Conservation (phyloP, 2,113 vertebrate species). For the Apteryx owenii region DNA sequence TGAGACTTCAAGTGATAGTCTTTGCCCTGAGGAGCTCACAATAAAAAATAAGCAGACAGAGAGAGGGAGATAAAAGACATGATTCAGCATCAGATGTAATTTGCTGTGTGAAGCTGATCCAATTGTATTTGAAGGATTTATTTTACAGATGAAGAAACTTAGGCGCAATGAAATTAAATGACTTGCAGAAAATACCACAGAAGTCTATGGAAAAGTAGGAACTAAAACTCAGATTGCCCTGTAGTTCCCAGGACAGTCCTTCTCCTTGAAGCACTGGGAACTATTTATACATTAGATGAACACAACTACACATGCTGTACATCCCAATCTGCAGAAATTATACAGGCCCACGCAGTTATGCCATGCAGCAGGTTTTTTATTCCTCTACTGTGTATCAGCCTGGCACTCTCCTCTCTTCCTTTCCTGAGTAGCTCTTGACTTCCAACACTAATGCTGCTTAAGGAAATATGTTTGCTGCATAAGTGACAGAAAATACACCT, state of each 20-base stretch:
- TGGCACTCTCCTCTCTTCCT: not conserved
- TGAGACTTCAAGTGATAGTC: slow-evolving; percentile 41
- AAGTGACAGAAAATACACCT: not conserved
- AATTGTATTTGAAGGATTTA: slow-evolving; percentile 67
- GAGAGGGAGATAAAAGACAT: slow-evolving; percentile 64
- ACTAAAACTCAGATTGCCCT: not conserved
- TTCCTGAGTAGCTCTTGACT: not conserved
- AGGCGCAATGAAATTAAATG: slow-evolving; percentile 32
- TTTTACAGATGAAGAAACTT: slow-evolving; percentile 62
- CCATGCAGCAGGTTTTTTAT: not conserved
- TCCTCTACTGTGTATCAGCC: not conserved
- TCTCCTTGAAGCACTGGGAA: not conserved
- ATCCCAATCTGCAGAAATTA: not conserved
- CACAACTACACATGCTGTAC: not conserved
- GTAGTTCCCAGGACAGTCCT: not conserved
- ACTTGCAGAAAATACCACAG: slow-evolving; percentile 38
- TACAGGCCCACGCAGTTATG: not conserved
- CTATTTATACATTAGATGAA: fast-evolving
- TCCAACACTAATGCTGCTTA: not conserved
- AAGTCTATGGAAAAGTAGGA: not conserved
- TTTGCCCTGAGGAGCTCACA: slow-evolving; percentile 58
- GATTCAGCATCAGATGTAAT: slow-evolving; percentile 67
- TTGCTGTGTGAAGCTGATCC: slow-evolving; percentile 65
- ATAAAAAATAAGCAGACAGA: slow-evolving; percentile 61
- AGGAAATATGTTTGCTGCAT: not conserved